phyloP scores from a whole-genome alignment of 1,140 invertebrate species.

The Bradynema listronoti region DNA sequence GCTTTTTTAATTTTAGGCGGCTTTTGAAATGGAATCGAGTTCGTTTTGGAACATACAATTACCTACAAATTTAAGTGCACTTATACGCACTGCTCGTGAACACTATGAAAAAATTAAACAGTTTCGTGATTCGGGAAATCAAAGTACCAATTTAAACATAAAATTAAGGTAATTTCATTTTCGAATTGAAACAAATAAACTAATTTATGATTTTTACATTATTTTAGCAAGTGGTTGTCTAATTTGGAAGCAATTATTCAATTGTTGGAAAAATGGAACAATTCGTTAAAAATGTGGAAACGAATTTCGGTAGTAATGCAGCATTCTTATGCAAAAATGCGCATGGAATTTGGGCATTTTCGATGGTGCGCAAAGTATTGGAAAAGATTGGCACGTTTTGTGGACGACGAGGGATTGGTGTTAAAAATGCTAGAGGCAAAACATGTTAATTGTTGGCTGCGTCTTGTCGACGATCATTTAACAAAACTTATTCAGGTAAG shows the following conservation, averaged over 20 bases:
- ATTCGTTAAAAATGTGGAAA: conserved; percentile 25
- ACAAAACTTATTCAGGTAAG: conserved; percentile 21
- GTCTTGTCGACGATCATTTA: conserved; percentile 28
- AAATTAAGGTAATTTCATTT: conserved; percentile 28
- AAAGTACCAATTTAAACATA: conserved; percentile 24
- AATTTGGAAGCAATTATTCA: conserved; percentile 9
- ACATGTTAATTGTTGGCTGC: conserved; percentile 31
- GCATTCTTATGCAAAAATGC: conserved; percentile 31
- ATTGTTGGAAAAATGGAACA: conserved; percentile 31
- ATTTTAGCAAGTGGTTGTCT: conserved; percentile 30
- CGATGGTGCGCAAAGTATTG: conserved; percentile 32
- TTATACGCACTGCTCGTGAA: conserved; percentile 23
- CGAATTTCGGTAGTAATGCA: conserved; percentile 25
- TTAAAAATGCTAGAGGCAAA: conserved; percentile 33
- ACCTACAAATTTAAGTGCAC: conserved; percentile 19
- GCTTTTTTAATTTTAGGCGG: too few species aligned
- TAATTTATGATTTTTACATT: too few species aligned
- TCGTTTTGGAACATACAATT: conserved; percentile 26
- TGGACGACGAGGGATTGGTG: conserved; percentile 31
- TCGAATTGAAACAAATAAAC: not conserved
- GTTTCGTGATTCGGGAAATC: conserved; percentile 28
- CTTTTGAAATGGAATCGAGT: conserved; percentile 25
- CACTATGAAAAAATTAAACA: conserved; percentile 28
- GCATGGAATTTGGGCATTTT: conserved; percentile 30
- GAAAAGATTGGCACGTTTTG: conserved; percentile 27